phyloP scores from a whole-genome alignment of 2,797 vertebrate genomes.

The Cuculus canorus region DNA sequence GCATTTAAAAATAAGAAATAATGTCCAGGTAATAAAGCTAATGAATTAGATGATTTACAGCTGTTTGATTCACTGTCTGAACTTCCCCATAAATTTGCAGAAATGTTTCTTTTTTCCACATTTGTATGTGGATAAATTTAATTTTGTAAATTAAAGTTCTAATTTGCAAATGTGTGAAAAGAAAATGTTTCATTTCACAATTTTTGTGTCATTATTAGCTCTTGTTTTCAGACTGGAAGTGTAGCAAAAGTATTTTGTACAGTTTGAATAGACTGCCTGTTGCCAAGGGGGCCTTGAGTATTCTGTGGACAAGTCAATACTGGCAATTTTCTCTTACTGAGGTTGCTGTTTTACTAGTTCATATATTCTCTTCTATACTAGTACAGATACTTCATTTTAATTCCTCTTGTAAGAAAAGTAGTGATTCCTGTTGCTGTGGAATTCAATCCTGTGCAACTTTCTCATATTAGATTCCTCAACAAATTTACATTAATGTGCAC shows the following conservation, averaged over 20 bases:
- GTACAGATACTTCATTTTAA: not conserved
- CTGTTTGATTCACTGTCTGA: not conserved
- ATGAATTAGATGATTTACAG: not conserved
- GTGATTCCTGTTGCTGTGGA: not conserved
- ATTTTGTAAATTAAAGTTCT: not conserved
- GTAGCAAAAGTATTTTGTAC: not conserved
- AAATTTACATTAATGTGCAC: not conserved
- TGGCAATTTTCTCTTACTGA: not conserved
- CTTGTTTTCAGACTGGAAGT: not conserved
- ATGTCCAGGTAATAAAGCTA: not conserved
- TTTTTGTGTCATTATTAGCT: not conserved
- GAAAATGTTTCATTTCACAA: not conserved
- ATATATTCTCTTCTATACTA: not conserved
- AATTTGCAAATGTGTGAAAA: not conserved
- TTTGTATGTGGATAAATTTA: not conserved
- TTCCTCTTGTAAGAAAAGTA: not conserved
- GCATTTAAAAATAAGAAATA: not conserved
- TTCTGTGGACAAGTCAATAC: not conserved
- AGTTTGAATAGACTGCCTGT: not conserved
- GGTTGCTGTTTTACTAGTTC: not conserved
- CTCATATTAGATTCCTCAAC: not conserved
- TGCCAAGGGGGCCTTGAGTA: not conserved
- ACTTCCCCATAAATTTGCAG: not conserved
- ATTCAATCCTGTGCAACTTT: not conserved
- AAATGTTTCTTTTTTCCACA: not conserved